A percentile compares a stretch with the other conserved stretches of the same genome.
phyloP scores from a whole-genome alignment of 2,888 invertebrate genomes.

The Noctua comes region DNA sequence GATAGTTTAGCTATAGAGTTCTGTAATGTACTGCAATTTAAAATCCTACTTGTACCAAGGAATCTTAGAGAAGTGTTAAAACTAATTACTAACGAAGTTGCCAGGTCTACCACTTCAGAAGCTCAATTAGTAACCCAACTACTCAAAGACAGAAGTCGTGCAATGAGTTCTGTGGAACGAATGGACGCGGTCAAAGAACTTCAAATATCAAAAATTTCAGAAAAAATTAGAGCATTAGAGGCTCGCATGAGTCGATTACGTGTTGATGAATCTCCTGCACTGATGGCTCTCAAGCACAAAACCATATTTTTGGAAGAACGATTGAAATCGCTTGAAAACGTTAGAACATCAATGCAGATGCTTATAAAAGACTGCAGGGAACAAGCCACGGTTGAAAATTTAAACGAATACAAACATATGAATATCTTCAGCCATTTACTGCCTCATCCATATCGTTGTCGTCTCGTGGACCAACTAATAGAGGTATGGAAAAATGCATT shows the following conservation, averaged over 20 bases:
- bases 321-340: slow-evolving; percentile 68
- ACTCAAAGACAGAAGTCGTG: slow-evolving; percentile 38
- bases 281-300: slow-evolving; percentile 71
- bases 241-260: slow-evolving; percentile 64
- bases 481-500: slow-evolving; percentile 69
- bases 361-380: slow-evolving; percentile 53
- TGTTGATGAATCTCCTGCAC: slow-evolving; percentile 59
- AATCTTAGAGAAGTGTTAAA: slow-evolving; percentile 66
- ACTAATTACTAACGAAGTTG: slow-evolving; percentile 67
- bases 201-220: slow-evolving; percentile 64
- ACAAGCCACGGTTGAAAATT: neutral
- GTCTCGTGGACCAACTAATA: slow-evolving; percentile 69
- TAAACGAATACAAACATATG: slow-evolving; percentile 30
- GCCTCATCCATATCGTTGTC: slow-evolving; percentile 66
- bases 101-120: slow-evolving; percentile 51
- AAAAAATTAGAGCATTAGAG: slow-evolving; percentile 69
- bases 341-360: slow-evolving; percentile 63
- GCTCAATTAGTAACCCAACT: slow-evolving; percentile 46
- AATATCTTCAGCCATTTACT: slow-evolving; percentile 73
- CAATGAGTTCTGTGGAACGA: slow-evolving; percentile 27
- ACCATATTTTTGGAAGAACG: slow-evolving; percentile 71
- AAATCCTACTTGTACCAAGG: slow-evolving; percentile 52
- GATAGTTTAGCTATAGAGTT: slow-evolving; percentile 69
- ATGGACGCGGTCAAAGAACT: slow-evolving; percentile 50
- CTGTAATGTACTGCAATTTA: slow-evolving; percentile 64